These are phyloP conservation scores for Ectemnius lituratus DNA, from an alignment of 2,888 invertebrate species.

Conservation along the genomic window DNA sequence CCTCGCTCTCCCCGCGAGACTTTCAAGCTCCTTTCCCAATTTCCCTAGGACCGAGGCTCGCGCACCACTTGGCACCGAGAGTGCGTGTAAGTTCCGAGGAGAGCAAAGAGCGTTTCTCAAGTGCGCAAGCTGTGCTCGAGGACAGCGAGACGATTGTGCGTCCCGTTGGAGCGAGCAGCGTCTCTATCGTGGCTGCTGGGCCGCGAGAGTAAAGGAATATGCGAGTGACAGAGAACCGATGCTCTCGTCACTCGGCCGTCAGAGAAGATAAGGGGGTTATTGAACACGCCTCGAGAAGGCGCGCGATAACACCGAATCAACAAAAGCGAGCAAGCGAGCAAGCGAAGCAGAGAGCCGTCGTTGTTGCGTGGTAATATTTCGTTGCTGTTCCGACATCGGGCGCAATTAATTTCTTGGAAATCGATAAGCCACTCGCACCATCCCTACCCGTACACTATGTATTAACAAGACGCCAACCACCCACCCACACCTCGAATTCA, in stretches of 20 bases:
- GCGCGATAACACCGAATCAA: slow-evolving; percentile 4
- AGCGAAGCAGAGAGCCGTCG: no score
- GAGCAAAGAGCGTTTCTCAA: no score
- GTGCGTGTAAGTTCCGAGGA: no score
- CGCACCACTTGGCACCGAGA: no score
- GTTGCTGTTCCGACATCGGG: no score
- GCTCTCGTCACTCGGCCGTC: background rate
- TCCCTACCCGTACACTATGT: no score
- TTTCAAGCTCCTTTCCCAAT: slow-evolving; percentile 3
- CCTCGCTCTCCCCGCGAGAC: background rate
- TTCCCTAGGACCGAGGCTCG: background rate
- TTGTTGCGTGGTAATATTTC: slow-evolving; percentile 2
- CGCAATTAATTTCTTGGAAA: background rate
- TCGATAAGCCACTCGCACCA: background rate
- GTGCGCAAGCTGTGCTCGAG: no score
- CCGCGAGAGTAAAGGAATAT: background rate
- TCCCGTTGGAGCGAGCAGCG: no score
- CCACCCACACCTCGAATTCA: no score
- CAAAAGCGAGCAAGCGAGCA: background rate
- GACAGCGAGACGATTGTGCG: no score
- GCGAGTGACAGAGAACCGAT: background rate
- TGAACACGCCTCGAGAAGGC: background rate
- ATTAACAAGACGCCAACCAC: no score
- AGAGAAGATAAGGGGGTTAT: slow-evolving; percentile 1
- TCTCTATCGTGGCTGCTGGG: no score